Conservation (phyloP, 2,113 vertebrate genomes). For the Pimephales promelas region DNA sequence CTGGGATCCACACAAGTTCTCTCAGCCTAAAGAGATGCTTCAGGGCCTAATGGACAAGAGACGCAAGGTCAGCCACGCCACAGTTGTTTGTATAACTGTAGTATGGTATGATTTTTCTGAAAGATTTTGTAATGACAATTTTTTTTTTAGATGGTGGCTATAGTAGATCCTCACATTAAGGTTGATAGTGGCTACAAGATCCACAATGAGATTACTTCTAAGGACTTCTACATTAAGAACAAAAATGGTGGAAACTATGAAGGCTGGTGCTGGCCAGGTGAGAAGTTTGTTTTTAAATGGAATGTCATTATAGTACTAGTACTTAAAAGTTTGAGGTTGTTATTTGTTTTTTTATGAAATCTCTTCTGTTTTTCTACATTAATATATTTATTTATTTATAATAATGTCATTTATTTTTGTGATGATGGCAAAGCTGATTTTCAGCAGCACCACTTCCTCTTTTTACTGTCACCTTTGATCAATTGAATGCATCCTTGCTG, state of each 20-base stretch:
- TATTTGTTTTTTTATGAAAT: too few species aligned
- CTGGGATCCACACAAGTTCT: constrained; percentile 90
- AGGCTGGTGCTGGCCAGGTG: constrained; percentile 97
- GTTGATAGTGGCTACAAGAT: constrained; percentile 87
- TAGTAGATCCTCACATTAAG: constrained; percentile 96
- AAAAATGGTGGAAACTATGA: constrained; percentile 90
- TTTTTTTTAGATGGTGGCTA: constrained; percentile 84
- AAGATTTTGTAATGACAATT: not conserved
- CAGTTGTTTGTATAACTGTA: not conserved
- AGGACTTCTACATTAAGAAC: constrained; percentile 84
- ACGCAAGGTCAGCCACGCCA: constrained; percentile 76
- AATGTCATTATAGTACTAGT: too few species aligned
- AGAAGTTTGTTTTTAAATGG: constrained; percentile 22
- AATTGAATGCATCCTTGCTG: not conserved
- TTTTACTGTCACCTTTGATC: not conserved
- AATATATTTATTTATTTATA: too few species aligned
- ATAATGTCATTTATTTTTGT: too few species aligned
- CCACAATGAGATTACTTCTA: constrained; percentile 82
- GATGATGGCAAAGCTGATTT: too few species aligned
- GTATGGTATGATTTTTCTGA: not conserved
- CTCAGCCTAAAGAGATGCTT: constrained; percentile 83
- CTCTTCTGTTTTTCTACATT: too few species aligned
- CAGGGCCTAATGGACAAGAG: constrained; percentile 79
- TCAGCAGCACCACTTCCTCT: too few species aligned
- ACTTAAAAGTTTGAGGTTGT: too few species aligned